Percentiles rank a stretch among this genome's conserved stretches.
Conservation (phyloP, 1,140 invertebrate genomes). For the Sogatella furcifera region DNA sequence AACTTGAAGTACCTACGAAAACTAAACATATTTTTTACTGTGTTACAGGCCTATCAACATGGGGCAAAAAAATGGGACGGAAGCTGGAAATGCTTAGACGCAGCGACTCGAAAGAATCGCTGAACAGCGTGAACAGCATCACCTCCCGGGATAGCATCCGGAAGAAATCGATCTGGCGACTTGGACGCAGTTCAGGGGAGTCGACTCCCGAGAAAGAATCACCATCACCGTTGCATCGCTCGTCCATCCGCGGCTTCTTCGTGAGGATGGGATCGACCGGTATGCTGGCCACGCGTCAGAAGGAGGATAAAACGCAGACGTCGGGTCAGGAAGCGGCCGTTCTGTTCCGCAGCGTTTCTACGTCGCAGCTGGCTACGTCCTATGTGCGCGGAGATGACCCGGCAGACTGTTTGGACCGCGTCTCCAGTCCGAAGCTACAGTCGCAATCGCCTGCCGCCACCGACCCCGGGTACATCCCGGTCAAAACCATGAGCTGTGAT, state of each 20-base stretch:
- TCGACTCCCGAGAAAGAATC: slow-evolving; percentile 33
- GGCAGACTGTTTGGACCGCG: slow-evolving; percentile 57
- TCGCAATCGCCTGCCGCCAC: slow-evolving; percentile 18
- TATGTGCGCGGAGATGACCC: slow-evolving; percentile 69
- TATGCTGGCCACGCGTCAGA: slow-evolving; percentile 51
- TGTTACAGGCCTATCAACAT: slow-evolving; percentile 56
- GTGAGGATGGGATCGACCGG: slow-evolving; percentile 63
- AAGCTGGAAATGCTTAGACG: slow-evolving; percentile 64
- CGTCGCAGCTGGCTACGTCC: slow-evolving; percentile 54
- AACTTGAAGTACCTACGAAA: too few species aligned
- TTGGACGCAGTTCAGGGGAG: slow-evolving; percentile 27
- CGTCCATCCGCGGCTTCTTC: slow-evolving; percentile 58
- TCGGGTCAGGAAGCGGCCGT: slow-evolving; percentile 29
- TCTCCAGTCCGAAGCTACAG: slow-evolving; percentile 29
- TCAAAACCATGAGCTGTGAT: slow-evolving; percentile 50
- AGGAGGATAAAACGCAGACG: slow-evolving; percentile 31
- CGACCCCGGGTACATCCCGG: slow-evolving; percentile 35
- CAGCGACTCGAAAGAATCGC: slow-evolving; percentile 45
- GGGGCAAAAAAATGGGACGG: slow-evolving; percentile 66
- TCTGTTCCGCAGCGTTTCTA: slow-evolving; percentile 63
- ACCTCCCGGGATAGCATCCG: slow-evolving; percentile 23
- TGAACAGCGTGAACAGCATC: slow-evolving; percentile 22
- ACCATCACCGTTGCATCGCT: slow-evolving; percentile 37
- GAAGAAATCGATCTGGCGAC: slow-evolving; percentile 12
- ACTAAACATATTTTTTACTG: too few species aligned